A percentile compares a stretch with the other conserved stretches of the same genome.
Evolutionary conservation across 2,113 vertebrate species (phyloP).

Genomic region (Melospiza georgiana): DNA sequence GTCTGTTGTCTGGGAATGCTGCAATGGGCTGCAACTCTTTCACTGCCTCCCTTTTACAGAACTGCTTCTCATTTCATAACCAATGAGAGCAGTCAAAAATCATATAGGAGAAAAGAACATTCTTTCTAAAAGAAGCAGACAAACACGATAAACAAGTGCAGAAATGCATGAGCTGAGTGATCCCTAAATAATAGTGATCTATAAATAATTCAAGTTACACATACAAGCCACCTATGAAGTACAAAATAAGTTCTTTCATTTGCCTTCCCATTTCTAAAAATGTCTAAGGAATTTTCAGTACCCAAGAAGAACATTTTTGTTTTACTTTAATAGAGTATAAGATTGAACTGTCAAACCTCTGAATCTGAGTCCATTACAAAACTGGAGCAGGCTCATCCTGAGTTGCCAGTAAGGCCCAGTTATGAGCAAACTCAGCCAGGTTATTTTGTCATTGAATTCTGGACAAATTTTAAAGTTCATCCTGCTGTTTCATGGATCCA

Average conservation of each 20-base stretch:
- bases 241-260: conserved; percentile 24
- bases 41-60: not conserved
- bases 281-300: not conserved
- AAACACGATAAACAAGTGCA: conserved; percentile 21
- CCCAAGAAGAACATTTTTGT: not conserved
- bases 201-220: conserved; percentile 35
- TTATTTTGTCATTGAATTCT: not conserved
- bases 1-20: not conserved
- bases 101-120: not conserved
- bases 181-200: conserved; percentile 33
- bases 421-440: not conserved
- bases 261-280: conserved; percentile 22
- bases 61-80: not conserved
- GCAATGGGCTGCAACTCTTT: not conserved
- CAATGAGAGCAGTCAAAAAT: not conserved
- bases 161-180: conserved; percentile 16
- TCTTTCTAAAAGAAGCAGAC: not conserved
- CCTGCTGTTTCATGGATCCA: not conserved
- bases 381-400: not conserved
- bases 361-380: not conserved
- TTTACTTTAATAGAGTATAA: not conserved
- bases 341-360: not conserved
- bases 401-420: not conserved
- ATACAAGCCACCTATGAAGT: not conserved
- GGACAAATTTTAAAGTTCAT: not conserved